Base-by-base conservation (phyloP, 2,113 vertebrate species). In the Typhlomys cinereus region DNA sequence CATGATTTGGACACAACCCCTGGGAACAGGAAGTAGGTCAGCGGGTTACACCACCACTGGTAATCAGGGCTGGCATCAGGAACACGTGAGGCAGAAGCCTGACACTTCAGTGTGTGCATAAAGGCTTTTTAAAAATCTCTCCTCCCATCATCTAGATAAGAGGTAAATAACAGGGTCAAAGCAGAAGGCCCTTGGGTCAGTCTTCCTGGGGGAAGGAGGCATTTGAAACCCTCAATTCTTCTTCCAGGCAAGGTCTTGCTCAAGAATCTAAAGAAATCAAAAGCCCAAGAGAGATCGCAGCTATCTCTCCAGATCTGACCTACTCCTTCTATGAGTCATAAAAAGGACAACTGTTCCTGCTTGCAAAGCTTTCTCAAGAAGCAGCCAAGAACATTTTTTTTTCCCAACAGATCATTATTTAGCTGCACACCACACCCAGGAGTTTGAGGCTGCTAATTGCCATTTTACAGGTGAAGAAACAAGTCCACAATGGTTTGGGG, bases 361-460 rank as follows among this genome's bases (percentile, higher is more conserved):
- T 79, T 61, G 15, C 41, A 70, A 52, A 92, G 74, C 44, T 54
- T 76, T 96, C 85, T 90, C 78, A 93, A 95, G 85, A 93, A 94
- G 69, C 17, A n/a, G 36, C 36, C 12, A 23, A 29, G 64, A 71
- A 18, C n/a, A n/a, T 69, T 54, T 89, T 31, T 50, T 64, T 80
- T 57, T 52, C 4, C 48, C 83, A 84, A 66, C 46, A 66, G 48
- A 52, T 70, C 46, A 84, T 92, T 85, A 79, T 80, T 67, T 95
- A 76, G 62, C 76, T 88, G 20, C 13, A 69, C 15, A 20, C 79
- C 76, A 76, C 39, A 50, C 76, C 93, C 73, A 84, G 61, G 36
- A 67, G 41, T n/a, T 67, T 48, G 62, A 83, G 84, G 41, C 57
- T 23, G 75, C 54, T 83, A 74, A 89, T 15, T 83, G 69, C 85